Percentiles rank a stretch among this genome's conserved stretches.
These are phyloP conservation scores for Rhyacophila evoluta DNA, from an alignment of 2,888 invertebrate genomes.

Conservation along the genomic window DNA sequence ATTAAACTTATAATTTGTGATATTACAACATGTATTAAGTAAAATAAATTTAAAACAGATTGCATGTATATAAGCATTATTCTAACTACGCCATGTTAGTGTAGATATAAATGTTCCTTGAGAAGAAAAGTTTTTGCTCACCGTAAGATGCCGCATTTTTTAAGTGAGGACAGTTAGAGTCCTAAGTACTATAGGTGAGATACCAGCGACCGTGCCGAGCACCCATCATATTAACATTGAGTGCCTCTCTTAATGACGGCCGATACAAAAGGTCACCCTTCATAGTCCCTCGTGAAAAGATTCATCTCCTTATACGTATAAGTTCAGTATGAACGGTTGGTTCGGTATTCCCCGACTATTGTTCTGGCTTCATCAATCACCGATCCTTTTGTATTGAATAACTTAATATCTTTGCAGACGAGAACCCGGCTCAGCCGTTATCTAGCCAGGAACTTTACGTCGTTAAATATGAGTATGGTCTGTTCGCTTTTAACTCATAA, in stretches of 20 bases:
- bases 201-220: neutral
- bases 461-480: too few relatives aligned
- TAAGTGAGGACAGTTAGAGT: too few relatives aligned
- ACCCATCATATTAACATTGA: neutral
- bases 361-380: constrained; percentile 54
- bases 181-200: neutral
- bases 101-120: too few relatives aligned
- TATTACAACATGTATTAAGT: too few relatives aligned
- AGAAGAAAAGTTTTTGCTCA: too few relatives aligned
- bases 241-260: constrained; percentile 15
- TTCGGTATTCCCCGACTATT: constrained; percentile 36
- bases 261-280: constrained; percentile 36
- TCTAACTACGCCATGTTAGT: too few relatives aligned
- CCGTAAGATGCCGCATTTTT: too few relatives aligned
- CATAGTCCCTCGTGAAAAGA: constrained; percentile 10
- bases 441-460: constrained; percentile 19
- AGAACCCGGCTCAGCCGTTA: constrained; percentile 9
- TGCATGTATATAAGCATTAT: too few relatives aligned
- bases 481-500: too few relatives aligned
- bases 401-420: constrained; percentile 27
- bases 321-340: neutral
- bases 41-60: too few relatives aligned
- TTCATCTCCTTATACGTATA: neutral
- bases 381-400: constrained; percentile 49
- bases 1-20: too few relatives aligned